These are phyloP conservation scores for Morelia viridis DNA, from an alignment of 2,797 vertebrate species.

Conservation along the genomic window DNA sequence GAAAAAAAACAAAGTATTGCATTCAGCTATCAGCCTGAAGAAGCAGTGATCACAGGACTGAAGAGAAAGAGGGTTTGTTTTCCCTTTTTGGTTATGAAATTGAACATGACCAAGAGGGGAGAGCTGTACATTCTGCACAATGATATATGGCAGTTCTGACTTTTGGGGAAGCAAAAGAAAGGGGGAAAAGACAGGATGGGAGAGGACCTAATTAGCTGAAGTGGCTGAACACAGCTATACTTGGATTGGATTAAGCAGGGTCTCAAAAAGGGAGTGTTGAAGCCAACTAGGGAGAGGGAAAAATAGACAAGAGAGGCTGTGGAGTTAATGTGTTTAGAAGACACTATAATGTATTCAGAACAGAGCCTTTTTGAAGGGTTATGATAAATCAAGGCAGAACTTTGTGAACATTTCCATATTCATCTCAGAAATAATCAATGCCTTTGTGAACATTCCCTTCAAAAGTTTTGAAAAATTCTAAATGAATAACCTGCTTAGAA, in stretches of 20 bases:
- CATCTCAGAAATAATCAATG: not conserved
- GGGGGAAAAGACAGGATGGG: not conserved
- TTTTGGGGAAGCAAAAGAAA: slow-evolving; percentile 44
- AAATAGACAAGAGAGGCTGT: not conserved
- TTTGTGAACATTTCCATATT: not conserved
- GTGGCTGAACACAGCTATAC: slow-evolving; percentile 62
- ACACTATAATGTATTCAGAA: not conserved
- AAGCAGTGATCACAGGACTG: slow-evolving; percentile 32
- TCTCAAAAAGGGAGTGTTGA: not conserved
- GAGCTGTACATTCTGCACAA: slow-evolving; percentile 62
- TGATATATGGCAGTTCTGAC: slow-evolving; percentile 51
- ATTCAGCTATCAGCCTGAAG: slow-evolving; percentile 11
- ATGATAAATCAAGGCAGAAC: not conserved
- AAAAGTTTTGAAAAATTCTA: not conserved
- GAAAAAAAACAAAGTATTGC: slow-evolving; percentile 38
- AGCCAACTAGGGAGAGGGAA: rapidly evolving
- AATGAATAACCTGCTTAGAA: not conserved
- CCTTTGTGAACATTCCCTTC: not conserved
- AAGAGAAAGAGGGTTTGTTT: slow-evolving; percentile 62
- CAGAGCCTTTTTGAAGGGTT: not conserved
- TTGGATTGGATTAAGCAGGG: slow-evolving; percentile 48
- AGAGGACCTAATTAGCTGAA: slow-evolving; percentile 49
- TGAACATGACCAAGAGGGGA: slow-evolving; percentile 62
- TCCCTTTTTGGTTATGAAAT: slow-evolving; percentile 50
- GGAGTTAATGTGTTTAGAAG: not conserved